Percentiles rank a stretch among this genome's conserved stretches.
phyloP scores from a whole-genome alignment of 2,888 invertebrate species.

The Operophtera brumata region DNA sequence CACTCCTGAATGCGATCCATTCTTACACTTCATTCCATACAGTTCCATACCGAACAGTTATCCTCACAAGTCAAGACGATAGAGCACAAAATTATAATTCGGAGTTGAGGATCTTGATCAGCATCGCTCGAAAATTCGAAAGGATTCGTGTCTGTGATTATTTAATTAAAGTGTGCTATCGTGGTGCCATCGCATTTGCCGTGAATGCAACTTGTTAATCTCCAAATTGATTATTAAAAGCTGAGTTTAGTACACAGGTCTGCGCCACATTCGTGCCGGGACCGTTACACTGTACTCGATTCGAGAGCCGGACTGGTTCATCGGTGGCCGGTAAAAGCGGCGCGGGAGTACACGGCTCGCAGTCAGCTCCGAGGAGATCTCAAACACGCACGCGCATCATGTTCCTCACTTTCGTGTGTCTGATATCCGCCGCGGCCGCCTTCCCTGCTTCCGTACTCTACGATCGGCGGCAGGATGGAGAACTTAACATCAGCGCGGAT shows the following conservation, averaged over 20 bases:
- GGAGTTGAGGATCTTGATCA: not conserved
- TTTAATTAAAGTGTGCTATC: conserved; percentile 12
- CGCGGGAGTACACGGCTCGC: conserved; percentile 58
- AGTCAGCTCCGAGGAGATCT: conserved; percentile 55
- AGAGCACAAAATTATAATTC: not conserved
- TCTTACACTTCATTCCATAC: conserved; percentile 1
- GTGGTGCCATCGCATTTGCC: conserved; percentile 2
- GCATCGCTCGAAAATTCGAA: not conserved
- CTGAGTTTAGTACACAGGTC: conserved; percentile 26
- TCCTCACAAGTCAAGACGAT: not conserved
- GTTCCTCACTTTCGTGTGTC: conserved; percentile 50
- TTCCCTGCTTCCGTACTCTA: conserved; percentile 60
- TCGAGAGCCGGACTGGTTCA: conserved; percentile 70
- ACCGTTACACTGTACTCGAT: conserved; percentile 77
- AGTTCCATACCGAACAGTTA: too few species aligned
- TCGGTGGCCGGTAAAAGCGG: conserved; percentile 69
- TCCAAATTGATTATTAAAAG: conserved; percentile 17
- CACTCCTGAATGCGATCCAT: not conserved
- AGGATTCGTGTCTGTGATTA: not conserved
- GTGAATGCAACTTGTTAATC: conserved; percentile 19
- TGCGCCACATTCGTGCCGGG: conserved; percentile 54
- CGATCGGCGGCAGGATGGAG: conserved; percentile 90
- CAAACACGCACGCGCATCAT: conserved; percentile 66
- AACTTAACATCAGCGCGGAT: conserved; percentile 86
- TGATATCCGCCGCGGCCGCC: conserved; percentile 53